Evolutionary conservation across 2,888 invertebrate species (phyloP).

Genomic region (Lochmaea crataegi): DNA sequence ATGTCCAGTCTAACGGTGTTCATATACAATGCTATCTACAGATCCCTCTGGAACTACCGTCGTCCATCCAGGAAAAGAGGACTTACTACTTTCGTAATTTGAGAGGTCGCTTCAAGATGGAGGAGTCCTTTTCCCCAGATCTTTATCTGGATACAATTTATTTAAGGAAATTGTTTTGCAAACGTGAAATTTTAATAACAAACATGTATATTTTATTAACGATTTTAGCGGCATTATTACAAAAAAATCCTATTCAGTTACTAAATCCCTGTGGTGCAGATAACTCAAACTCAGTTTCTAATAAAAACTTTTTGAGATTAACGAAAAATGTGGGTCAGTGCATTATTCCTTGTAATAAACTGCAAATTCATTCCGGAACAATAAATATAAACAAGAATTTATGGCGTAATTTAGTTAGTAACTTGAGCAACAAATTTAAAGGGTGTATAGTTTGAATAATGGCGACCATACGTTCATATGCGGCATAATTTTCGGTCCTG

Average conservation of each 20-base stretch:
- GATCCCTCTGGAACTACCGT: conserved; percentile 62
- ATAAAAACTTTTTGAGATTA: background rate
- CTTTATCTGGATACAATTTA: background rate
- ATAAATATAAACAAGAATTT: conserved; percentile 57
- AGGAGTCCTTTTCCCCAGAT: background rate
- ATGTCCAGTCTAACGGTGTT: conserved; percentile 66
- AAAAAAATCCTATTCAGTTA: no score
- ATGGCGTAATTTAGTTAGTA: conserved; percentile 56
- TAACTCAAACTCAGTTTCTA: background rate
- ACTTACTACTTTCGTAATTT: conserved; percentile 41
- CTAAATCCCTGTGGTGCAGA: background rate
- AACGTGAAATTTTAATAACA: background rate
- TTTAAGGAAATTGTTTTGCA: background rate
- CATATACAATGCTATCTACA: conserved; percentile 66
- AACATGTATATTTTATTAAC: no score
- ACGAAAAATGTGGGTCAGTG: background rate
- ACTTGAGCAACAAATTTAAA: conserved; percentile 56
- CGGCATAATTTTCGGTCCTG: conserved; percentile 54
- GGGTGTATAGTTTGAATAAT: conserved; percentile 56
- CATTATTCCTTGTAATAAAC: conserved; percentile 40
- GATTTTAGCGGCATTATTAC: no score
- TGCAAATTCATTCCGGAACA: conserved; percentile 50
- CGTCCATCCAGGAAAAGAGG: conserved; percentile 47
- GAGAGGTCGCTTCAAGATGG: conserved; percentile 22
- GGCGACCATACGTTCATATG: conserved; percentile 54